phyloP scores from a whole-genome alignment of 2,113 vertebrate genomes.

The Emydocephalus ijimae region DNA sequence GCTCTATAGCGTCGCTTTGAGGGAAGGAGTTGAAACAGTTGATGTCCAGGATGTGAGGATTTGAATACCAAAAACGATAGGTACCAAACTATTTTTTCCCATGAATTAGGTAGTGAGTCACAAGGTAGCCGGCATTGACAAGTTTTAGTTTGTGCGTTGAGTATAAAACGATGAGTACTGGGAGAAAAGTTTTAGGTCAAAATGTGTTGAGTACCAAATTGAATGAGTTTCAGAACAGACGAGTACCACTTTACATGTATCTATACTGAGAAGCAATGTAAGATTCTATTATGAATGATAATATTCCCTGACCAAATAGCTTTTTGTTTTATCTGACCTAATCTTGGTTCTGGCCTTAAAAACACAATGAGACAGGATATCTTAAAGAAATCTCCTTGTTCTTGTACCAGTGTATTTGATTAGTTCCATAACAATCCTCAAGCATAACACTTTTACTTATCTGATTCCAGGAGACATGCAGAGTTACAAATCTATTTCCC shows the following conservation, averaged over 20 bases:
- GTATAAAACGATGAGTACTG: background rate
- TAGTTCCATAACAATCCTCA: background rate
- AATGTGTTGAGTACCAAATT: background rate
- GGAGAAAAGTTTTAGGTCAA: background rate
- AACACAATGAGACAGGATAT: background rate
- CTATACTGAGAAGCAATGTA: background rate
- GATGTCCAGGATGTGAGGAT: no score
- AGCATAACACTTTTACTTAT: background rate
- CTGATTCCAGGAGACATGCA: background rate
- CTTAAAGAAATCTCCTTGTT: background rate
- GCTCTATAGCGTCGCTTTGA: no score
- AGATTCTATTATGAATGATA: background rate
- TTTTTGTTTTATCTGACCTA: background rate
- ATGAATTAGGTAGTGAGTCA: background rate
- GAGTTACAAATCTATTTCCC: background rate
- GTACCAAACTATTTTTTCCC: background rate
- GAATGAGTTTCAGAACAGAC: background rate
- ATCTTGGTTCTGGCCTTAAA: background rate
- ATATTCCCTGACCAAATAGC: background rate
- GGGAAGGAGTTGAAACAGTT: no score
- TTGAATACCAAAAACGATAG: background rate
- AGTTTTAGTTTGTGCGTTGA: background rate
- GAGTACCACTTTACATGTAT: background rate
- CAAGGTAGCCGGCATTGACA: background rate
- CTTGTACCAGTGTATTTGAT: accelerated